These are phyloP conservation scores for Cephalopachus bancanus DNA, from an alignment of 2,797 vertebrate species.

Conservation along the genomic window DNA sequence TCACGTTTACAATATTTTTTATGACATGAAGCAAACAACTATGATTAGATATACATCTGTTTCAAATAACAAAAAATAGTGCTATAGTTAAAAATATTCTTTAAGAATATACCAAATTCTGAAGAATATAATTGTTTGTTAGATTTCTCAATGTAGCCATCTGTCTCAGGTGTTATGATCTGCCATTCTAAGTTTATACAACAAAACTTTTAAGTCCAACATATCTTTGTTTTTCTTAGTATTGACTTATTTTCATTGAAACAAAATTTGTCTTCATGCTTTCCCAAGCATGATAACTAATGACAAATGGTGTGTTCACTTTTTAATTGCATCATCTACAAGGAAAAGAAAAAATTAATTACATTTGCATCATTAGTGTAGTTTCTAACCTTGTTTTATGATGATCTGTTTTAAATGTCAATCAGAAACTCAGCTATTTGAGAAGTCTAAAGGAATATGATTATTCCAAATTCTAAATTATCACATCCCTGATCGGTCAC, in stretches of 20 bases:
- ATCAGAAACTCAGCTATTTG: background rate
- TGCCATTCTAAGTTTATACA: background rate
- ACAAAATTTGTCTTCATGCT: background rate
- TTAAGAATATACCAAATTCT: constrained; percentile 30
- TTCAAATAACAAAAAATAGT: constrained; percentile 70
- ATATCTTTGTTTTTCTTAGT: constrained; percentile 1
- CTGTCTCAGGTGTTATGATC: background rate
- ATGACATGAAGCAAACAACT: constrained; percentile 74
- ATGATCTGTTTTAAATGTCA: constrained; percentile 26
- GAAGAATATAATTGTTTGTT: background rate
- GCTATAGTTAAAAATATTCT: constrained; percentile 55
- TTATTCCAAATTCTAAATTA: background rate
- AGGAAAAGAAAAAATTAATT: background rate
- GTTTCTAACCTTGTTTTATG: background rate
- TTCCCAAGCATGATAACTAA: background rate
- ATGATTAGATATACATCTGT: constrained; percentile 79
- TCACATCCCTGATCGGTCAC: background rate
- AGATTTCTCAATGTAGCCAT: background rate
- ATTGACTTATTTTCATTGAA: background rate
- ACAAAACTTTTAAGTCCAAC: background rate
- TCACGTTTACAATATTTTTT: constrained; percentile 73
- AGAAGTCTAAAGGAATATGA: background rate
- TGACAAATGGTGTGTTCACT: background rate
- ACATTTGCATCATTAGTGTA: background rate
- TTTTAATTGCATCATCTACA: background rate